Conservation (phyloP, 2,797 vertebrate species). For the Halcyon smyrnensis region DNA sequence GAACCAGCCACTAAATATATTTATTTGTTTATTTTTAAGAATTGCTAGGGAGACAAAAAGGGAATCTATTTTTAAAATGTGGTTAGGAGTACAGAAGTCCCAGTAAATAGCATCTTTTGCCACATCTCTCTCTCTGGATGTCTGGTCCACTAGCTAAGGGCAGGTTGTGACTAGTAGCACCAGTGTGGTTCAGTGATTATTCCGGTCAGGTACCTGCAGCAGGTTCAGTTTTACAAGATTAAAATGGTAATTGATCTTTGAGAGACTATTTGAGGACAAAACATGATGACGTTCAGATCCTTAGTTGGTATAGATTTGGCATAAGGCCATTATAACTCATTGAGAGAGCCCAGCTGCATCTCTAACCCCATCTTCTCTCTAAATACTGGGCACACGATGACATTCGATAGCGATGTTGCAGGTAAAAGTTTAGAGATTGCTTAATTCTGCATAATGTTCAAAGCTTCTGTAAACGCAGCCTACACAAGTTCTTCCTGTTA, state of each 20-base stretch:
- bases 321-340: not conserved
- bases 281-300: not conserved
- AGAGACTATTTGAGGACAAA: not conserved
- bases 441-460: not conserved
- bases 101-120: not conserved
- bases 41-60: not conserved
- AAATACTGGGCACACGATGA: not conserved
- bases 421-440: not conserved
- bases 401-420: not conserved
- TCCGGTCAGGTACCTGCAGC: not conserved
- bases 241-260: constrained; percentile 28
- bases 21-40: not conserved
- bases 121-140: not conserved
- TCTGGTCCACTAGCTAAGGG: not conserved
- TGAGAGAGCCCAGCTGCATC: not conserved
- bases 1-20: not conserved
- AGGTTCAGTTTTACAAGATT: not conserved
- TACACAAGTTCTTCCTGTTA: not conserved
- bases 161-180: not conserved
- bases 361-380: not conserved
- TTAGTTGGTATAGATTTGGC: not conserved
- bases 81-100: not conserved
- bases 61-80: not conserved
- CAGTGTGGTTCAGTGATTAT: not conserved
- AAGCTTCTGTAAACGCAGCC: not conserved